Conservation (phyloP, 2,113 vertebrate genomes). For the Cyphomyrus plagiostoma region DNA sequence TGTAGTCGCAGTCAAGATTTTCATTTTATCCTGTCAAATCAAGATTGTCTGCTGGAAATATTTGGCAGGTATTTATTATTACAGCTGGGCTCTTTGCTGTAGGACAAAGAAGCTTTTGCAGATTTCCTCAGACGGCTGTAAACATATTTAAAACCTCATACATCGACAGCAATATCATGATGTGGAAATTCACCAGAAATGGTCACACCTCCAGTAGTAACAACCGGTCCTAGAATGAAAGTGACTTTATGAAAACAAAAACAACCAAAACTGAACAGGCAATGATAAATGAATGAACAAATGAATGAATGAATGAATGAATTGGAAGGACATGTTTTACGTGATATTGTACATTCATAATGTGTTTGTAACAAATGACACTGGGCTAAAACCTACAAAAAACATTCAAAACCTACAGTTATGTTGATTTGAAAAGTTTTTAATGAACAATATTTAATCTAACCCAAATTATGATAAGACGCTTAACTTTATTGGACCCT, state of each 20-base stretch:
- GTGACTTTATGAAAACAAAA: not conserved
- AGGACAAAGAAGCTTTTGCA: not conserved
- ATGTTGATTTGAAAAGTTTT: not conserved
- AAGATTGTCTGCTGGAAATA: not conserved
- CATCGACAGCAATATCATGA: not conserved
- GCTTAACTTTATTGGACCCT: not conserved
- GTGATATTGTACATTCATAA: not conserved
- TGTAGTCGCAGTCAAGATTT: not conserved
- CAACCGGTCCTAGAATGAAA: not conserved
- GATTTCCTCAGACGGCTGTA: not conserved
- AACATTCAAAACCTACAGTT: not conserved
- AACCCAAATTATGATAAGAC: constrained; percentile 9
- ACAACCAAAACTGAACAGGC: not conserved
- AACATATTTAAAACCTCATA: not conserved
- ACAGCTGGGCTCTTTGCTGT: not conserved
- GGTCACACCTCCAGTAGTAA: not conserved
- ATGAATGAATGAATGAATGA: not conserved
- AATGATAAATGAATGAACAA: not conserved
- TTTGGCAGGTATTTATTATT: not conserved
- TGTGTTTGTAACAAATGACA: not conserved
- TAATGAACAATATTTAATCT: not conserved
- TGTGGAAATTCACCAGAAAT: not conserved
- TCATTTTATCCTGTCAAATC: not conserved
- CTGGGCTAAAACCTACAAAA: not conserved
- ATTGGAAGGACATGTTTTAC: not conserved